phyloP scores from a whole-genome alignment of 2,888 invertebrate genomes.

The Idaea straminata region DNA sequence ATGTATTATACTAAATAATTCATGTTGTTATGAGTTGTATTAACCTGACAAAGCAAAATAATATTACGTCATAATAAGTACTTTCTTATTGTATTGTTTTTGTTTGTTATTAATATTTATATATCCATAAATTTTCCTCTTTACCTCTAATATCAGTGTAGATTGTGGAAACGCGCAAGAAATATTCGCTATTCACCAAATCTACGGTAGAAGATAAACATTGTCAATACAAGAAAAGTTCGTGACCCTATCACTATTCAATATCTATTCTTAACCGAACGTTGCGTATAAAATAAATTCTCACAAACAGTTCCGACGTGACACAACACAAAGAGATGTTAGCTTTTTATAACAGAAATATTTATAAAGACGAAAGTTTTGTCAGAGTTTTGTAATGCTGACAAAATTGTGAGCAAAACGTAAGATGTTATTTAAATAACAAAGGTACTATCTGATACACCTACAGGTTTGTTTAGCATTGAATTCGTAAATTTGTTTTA shows the following conservation, averaged over 20 bases:
- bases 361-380: background rate
- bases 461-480: background rate
- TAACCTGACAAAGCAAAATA: too few relatives aligned
- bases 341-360: background rate
- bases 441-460: background rate
- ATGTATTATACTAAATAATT: too few relatives aligned
- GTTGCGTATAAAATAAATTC: background rate
- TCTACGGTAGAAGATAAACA: background rate
- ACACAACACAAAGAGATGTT: background rate
- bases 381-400: background rate
- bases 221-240: background rate
- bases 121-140: too few relatives aligned
- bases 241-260: slow-evolving; percentile 1
- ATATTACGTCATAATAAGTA: too few relatives aligned
- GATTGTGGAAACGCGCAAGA: background rate
- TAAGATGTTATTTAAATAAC: background rate
- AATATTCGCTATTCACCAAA: background rate
- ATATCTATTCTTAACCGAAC: background rate
- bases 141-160: background rate
- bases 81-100: too few relatives aligned
- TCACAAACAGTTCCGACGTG: background rate
- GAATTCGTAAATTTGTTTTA: background rate
- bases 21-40: too few relatives aligned
- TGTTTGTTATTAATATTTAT: too few relatives aligned
- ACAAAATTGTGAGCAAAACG: background rate